These are phyloP conservation scores for Ammodytes marinus DNA, from an alignment of 2,113 vertebrate species.

Conservation along the genomic window DNA sequence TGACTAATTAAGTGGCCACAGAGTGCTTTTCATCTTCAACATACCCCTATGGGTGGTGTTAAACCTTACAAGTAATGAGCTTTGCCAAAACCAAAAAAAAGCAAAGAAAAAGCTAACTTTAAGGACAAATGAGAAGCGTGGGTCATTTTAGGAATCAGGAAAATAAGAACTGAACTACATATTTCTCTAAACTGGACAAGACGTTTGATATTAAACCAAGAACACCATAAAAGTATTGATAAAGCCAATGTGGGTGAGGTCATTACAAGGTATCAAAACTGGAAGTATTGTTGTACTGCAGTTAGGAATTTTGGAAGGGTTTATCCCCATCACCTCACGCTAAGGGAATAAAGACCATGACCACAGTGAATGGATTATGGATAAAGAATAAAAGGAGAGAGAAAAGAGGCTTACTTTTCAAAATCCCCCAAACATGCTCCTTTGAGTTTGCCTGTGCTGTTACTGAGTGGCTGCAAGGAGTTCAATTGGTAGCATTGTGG, in stretches of 20 bases:
- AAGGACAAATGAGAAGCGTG: slow-evolving; percentile 34
- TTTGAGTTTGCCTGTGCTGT: slow-evolving; percentile 39
- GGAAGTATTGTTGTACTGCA: neutral
- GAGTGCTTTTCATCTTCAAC: slow-evolving; percentile 37
- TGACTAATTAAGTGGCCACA: slow-evolving; percentile 50
- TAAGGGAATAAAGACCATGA: slow-evolving; percentile 43
- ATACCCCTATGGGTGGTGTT: slow-evolving; percentile 13
- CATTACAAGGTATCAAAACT: neutral
- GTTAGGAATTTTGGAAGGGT: neutral
- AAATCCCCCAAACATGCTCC: slow-evolving; percentile 62
- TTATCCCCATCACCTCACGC: slow-evolving; percentile 28
- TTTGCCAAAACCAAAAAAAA: slow-evolving; percentile 31
- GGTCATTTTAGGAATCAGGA: slow-evolving; percentile 25
- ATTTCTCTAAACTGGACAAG: slow-evolving; percentile 13
- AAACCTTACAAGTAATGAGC: slow-evolving; percentile 52
- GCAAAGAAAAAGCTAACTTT: slow-evolving; percentile 27
- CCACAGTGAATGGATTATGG: slow-evolving; percentile 65
- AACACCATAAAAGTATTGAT: neutral
- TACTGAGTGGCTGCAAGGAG: slow-evolving; percentile 13
- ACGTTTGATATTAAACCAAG: neutral
- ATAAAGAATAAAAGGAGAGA: slow-evolving; percentile 56
- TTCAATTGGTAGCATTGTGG: slow-evolving; percentile 52
- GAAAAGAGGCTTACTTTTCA: slow-evolving; percentile 60
- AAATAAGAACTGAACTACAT: neutral
- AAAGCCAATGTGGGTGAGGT: neutral